These are phyloP conservation scores for Torymus texanus DNA, from an alignment of 2,888 invertebrate genomes.

Conservation along the genomic window DNA sequence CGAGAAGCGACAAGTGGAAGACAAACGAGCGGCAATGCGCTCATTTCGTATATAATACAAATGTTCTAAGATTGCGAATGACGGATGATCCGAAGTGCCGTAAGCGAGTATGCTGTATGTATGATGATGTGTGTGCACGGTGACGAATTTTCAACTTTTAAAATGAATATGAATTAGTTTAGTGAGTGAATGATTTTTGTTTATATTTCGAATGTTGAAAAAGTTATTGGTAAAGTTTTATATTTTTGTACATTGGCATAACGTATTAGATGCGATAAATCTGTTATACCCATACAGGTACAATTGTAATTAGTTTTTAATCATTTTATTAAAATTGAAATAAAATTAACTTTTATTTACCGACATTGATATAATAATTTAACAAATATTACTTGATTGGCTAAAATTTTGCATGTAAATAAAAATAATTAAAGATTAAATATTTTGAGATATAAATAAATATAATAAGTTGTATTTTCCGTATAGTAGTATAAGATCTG, in stretches of 20 bases:
- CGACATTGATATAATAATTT: no score
- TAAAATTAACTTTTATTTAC: no score
- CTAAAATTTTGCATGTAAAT: no score
- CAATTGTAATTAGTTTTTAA: not conserved
- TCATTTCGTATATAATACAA: constrained; percentile 13
- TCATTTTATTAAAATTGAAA: no score
- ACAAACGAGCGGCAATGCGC: constrained; percentile 28
- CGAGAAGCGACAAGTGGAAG: constrained; percentile 25
- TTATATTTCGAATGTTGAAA: not conserved
- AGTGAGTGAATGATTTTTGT: no score
- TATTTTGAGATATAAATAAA: no score
- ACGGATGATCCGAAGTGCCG: constrained; percentile 45
- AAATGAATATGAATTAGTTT: not conserved
- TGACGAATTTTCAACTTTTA: constrained; percentile 17
- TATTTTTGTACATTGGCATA: constrained; percentile 9
- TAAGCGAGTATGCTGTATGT: not conserved
- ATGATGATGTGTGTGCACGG: not conserved
- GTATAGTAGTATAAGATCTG: no score
- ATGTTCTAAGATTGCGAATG: constrained; percentile 14
- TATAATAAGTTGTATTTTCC: no score
- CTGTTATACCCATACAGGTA: not conserved
- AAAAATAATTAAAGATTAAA: no score
- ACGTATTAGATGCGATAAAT: not conserved
- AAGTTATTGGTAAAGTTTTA: constrained; percentile 7
- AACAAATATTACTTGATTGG: no score